These are phyloP conservation scores for Rhodophaea formosa DNA, from an alignment of 2,888 invertebrate genomes.

Conservation along the genomic window DNA sequence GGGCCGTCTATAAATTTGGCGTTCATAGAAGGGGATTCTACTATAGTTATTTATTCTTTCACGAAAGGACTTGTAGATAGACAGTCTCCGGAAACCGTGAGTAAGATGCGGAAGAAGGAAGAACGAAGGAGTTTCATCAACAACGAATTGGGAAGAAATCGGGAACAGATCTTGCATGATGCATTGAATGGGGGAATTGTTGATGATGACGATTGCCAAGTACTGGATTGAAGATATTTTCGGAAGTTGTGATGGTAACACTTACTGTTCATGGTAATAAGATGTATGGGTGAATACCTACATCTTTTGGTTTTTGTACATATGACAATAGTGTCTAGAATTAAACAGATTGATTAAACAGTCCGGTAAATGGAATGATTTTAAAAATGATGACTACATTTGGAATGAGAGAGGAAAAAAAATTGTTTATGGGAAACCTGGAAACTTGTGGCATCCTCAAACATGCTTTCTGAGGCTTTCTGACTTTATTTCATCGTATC, in stretches of 20 bases:
- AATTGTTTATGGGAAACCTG: no score
- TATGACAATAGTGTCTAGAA: no score
- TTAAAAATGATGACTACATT: no score
- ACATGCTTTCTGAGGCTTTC: no score
- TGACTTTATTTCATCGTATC: no score
- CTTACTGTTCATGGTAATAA: neutral
- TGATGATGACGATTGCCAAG: conserved; percentile 63
- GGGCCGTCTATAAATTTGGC: conserved; percentile 66
- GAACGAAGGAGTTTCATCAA: conserved; percentile 63
- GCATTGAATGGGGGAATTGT: conserved; percentile 67
- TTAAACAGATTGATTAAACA: no score
- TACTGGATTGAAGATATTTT: conserved; percentile 43
- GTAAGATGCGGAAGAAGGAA: conserved; percentile 47
- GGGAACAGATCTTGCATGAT: conserved; percentile 55
- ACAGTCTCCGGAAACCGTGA: conserved; percentile 46
- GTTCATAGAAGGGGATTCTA: conserved; percentile 68
- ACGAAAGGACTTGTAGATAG: conserved; percentile 59
- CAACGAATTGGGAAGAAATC: conserved; percentile 60
- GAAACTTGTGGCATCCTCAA: no score
- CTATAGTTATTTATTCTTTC: conserved; percentile 70
- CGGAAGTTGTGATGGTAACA: neutral
- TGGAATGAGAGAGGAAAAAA: no score
- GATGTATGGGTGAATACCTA: neutral
- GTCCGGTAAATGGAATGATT: no score
- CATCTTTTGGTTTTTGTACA: no score